Percentiles rank a stretch among this genome's conserved stretches.
Evolutionary conservation across 2,797 vertebrate species (phyloP).

Genomic region (Neostethus bicornis): DNA sequence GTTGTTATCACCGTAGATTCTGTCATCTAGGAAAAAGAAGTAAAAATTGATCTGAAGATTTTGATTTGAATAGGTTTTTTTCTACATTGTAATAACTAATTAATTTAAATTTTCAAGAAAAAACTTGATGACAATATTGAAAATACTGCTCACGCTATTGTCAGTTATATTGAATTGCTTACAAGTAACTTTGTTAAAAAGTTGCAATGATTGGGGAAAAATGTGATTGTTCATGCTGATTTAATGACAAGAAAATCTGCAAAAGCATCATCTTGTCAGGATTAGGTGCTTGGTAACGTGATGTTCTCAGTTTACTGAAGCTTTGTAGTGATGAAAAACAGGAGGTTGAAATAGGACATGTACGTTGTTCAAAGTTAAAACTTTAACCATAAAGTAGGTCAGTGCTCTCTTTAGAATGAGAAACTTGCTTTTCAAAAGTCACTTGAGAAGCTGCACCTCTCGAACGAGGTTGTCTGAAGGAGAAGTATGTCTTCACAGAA

Average conservation of each 20-base stretch:
- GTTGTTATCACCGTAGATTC: too few species aligned
- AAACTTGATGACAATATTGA: too few species aligned
- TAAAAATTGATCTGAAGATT: not conserved
- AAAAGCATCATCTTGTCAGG: slow-evolving; percentile 27
- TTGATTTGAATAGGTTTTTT: not conserved
- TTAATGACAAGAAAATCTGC: slow-evolving; percentile 15
- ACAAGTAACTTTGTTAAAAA: not conserved
- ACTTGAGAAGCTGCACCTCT: slow-evolving; percentile 17
- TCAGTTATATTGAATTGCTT: too few species aligned
- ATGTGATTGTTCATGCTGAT: not conserved
- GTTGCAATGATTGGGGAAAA: slow-evolving; percentile 18
- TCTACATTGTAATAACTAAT: not conserved
- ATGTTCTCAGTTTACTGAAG: slow-evolving; percentile 12
- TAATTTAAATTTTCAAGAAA: too few species aligned
- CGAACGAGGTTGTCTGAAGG: slow-evolving; percentile 4
- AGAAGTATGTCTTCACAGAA: not conserved
- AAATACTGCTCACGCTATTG: too few species aligned
- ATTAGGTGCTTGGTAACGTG: slow-evolving; percentile 18
- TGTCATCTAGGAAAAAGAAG: too few species aligned
- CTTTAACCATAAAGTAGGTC: slow-evolving; percentile 78
- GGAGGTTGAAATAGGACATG: slow-evolving; percentile 61
- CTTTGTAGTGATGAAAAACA: slow-evolving; percentile 57
- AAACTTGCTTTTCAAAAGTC: slow-evolving; percentile 12
- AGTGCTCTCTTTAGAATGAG: slow-evolving; percentile 59
- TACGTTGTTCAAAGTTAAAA: slow-evolving; percentile 46